Conservation (phyloP, 2,888 invertebrate species). For the Plagodis pulveraria region DNA sequence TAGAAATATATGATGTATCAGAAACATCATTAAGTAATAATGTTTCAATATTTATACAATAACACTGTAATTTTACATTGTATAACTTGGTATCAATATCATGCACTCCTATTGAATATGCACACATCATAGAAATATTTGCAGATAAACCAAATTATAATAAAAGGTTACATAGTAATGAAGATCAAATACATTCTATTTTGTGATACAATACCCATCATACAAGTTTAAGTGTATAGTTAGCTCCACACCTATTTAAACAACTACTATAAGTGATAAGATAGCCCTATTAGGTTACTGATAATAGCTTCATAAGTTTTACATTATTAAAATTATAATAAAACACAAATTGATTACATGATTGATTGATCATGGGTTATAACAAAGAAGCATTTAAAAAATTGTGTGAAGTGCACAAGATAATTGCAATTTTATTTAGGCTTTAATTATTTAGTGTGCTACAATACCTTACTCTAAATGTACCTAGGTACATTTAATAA, state of each 20-base stretch:
- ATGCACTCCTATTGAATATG: too few species aligned
- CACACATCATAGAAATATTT: too few species aligned
- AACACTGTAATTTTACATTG: conserved; percentile 8
- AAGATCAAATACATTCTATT: too few species aligned
- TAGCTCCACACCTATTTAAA: too few species aligned
- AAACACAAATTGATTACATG: not conserved
- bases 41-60: too few species aligned
- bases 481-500: conserved; percentile 21
- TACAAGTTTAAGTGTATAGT: too few species aligned
- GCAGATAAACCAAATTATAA: too few species aligned
- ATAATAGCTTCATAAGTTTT: not conserved
- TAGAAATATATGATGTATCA: too few species aligned
- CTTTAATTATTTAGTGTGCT: conserved; percentile 27
- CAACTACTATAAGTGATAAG: not conserved
- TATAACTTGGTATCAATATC: not conserved
- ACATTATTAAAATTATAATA: not conserved
- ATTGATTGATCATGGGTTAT: not conserved
- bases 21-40: too few species aligned
- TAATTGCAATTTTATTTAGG: conserved; percentile 12
- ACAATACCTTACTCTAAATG: conserved; percentile 27
- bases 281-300: conserved; percentile 8
- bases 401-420: conserved; percentile 22
- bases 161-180: too few species aligned
- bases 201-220: too few species aligned
- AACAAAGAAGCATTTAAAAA: conserved; percentile 13